Evolutionary conservation across 2,888 invertebrate genomes (phyloP), one percentile per base, ranked within the genome.

Genomic region (Drosophila putrida): DNA sequence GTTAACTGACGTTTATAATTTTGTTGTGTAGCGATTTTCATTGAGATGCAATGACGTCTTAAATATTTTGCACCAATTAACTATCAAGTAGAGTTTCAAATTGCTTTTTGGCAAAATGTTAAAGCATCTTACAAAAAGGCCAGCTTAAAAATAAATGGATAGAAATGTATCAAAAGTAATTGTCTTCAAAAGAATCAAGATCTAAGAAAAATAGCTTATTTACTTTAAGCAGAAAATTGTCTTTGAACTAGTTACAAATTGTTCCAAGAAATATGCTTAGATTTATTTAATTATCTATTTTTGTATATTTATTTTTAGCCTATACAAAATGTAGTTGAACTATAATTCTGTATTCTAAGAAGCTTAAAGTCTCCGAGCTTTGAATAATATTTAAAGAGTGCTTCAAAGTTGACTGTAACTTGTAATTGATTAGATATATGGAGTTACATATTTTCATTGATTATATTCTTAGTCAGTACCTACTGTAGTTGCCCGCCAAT

Each of bases 401-500:
- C 3, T 20, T 20, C 20, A 20, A 20, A 20, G 20, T 20, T 20
- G 20, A 20, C 3, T 20, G 20, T 20, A 20, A 20, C 20, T 20
- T 20, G 20, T 3, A 20, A 20, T 20, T 20, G 20, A 20, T 20
- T 20, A 20, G 20, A 2, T 20, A 3, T 20, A 20, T 20, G n/a
- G n/a, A n/a, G n/a, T n/a, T n/a, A n/a, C n/a, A n/a, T n/a, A n/a
- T n/a, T n/a, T n/a, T n/a, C n/a, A 2, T 20, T 20, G 20, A 20
- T 20, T 20, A 20, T 20, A 20, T 20, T 20, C 27, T 62, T 47
- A 59, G 43, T 20, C 47, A 63, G n/a, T 63, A 10, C 28, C 31
- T 43, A 76, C 53, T 64, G 58, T 71, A 28, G 6, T 27, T 9
- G 28, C 15, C 36, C 20, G 33, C 27, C 50, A 43, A 35, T 33